Evolutionary conservation across 1,140 invertebrate genomes (phyloP).

Genomic region (Drosophila takahashii): DNA sequence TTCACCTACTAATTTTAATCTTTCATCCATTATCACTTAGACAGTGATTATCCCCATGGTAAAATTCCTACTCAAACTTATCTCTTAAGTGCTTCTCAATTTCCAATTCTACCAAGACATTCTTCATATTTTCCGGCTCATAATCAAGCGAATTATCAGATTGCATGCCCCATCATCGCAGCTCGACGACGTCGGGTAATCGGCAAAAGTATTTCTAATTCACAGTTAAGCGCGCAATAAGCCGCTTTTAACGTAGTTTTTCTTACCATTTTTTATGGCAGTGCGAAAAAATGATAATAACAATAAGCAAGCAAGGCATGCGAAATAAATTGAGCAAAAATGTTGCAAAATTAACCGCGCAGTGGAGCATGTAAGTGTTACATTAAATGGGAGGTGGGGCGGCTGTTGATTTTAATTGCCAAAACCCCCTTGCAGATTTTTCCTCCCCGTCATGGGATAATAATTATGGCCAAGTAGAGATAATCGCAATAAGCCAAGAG

Average conservation of each 20-base stretch:
- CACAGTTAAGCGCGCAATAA: slow-evolving; percentile 19
- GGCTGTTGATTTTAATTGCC: slow-evolving; percentile 37
- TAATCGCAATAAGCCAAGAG: slow-evolving; percentile 23
- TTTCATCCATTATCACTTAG: too few relatives aligned
- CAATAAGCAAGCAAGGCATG: slow-evolving; percentile 11
- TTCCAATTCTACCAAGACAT: slow-evolving; percentile 23
- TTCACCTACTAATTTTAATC: too few relatives aligned
- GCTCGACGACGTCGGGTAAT: slow-evolving; percentile 14
- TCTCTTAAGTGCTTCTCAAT: slow-evolving; percentile 30
- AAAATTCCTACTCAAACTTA: background rate
- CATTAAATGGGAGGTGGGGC: slow-evolving; percentile 49
- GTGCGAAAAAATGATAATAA: slow-evolving; percentile 24
- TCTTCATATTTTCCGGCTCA: slow-evolving; percentile 13
- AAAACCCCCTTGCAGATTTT: slow-evolving; percentile 13
- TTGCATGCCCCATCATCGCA: slow-evolving; percentile 33
- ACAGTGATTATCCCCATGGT: too few relatives aligned
- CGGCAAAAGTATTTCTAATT: slow-evolving; percentile 34
- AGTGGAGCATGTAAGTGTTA: slow-evolving; percentile 67
- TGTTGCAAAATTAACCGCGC: slow-evolving; percentile 57
- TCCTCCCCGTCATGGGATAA: slow-evolving; percentile 28
- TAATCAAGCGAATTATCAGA: slow-evolving; percentile 30
- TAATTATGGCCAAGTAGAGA: slow-evolving; percentile 35
- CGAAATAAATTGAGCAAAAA: slow-evolving; percentile 35
- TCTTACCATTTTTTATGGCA: slow-evolving; percentile 2
- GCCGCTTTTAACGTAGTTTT: background rate